Base-by-base conservation (phyloP, 2,797 vertebrate species). In the Lacerta agilis region DNA sequence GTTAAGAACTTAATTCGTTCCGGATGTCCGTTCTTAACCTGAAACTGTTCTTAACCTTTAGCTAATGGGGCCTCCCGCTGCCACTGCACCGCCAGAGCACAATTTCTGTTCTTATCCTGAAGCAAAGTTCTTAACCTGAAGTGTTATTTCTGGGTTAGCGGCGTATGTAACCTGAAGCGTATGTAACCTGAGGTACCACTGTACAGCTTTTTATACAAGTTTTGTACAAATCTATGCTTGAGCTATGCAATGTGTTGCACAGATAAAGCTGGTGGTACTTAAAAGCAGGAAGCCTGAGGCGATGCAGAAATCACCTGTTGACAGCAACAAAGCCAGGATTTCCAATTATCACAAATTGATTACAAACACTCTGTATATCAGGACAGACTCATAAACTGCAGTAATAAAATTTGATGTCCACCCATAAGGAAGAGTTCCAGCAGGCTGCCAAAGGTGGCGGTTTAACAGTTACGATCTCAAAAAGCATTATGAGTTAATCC, bases 381-480 rank as follows among this genome's bases (percentile, higher is more conserved):
- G 17, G 86, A 82, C 2, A 49, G 11, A 66, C 75, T 91, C 85
- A 75, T 41, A 86, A 10, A 93, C 82, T 78, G 27, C 0, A 0
- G 61, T 38, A 82, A 88, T 79, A 90, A 92, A 90, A 29, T 79
- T 75, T 84, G 82, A n/a, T 84, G 82, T 88, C 90, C 58, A 36
- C 80, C 82, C 27, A 69, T 67, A 86, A 93, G 15, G 83, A 5
- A 90, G 36, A 2, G 4, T 85, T 45, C 85, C 89, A 92, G 27
- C 23, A 90, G 77, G 17, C 87, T 90, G 86, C 87, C 83, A 89
- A 89, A 92, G 87, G 72, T 82, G 45, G 85, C 82, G 45, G 69
- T 81, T 92, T 79, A 91, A 91, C 81, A 87, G 86, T 64, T 77
- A 92, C 89, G 88, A 92, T 61, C 1, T 4, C 86, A 92, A 93